These are phyloP conservation scores for Cheilosia variabilis DNA, from an alignment of 2,888 invertebrate species.

Conservation along the genomic window DNA sequence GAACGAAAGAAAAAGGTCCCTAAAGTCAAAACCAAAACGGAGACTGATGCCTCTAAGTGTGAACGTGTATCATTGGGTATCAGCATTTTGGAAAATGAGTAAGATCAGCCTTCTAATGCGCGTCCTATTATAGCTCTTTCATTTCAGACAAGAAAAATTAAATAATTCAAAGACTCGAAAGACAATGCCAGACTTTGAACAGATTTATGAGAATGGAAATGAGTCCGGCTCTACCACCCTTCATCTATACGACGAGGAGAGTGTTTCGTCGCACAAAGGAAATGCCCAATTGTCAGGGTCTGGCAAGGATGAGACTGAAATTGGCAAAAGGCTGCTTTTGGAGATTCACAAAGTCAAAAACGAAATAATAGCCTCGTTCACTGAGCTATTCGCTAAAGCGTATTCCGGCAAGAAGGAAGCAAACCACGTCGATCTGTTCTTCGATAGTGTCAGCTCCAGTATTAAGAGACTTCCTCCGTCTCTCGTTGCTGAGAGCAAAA, in stretches of 20 bases:
- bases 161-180: conserved; percentile 18
- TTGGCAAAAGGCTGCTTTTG: conserved; percentile 78
- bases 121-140: background rate
- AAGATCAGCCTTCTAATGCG: background rate
- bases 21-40: conserved; percentile 6
- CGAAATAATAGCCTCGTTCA: conserved; percentile 81
- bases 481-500: conserved; percentile 77
- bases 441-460: conserved; percentile 78
- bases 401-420: conserved; percentile 76
- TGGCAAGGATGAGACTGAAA: conserved; percentile 72
- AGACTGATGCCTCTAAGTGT: conserved; percentile 49
- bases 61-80: conserved; percentile 66
- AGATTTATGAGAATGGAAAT: conserved; percentile 1
- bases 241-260: conserved; percentile 39
- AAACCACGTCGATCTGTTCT: conserved; percentile 80
- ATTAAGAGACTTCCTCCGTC: conserved; percentile 78
- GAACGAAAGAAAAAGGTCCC: conserved; percentile 33
- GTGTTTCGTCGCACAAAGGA: background rate
- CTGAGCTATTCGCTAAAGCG: conserved; percentile 78
- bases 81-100: conserved; percentile 41
- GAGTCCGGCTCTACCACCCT: conserved; percentile 6
- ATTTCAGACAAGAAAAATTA: conserved; percentile 37
- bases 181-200: conserved; percentile 54
- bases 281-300: background rate
- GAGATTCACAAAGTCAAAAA: conserved; percentile 81